A percentile compares a stretch with the other conserved stretches of the same genome.
phyloP scores from a whole-genome alignment of 2,113 vertebrate genomes.

The Brevimyrus niger region DNA sequence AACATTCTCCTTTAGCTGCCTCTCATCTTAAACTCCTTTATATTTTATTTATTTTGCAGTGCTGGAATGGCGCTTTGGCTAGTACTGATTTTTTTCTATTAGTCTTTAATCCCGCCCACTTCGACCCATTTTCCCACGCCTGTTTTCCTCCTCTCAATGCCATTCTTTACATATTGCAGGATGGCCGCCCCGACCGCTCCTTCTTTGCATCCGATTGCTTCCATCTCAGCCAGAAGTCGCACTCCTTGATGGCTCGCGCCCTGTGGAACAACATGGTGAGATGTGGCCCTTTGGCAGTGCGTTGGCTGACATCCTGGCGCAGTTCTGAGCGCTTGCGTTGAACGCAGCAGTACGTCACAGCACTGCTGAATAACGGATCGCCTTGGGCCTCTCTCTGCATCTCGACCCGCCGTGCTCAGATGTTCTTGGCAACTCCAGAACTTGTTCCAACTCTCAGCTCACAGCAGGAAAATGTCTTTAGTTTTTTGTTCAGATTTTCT shows the following conservation, averaged over 20 bases:
- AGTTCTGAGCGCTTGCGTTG: not conserved
- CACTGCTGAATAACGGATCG: not conserved
- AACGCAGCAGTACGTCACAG: not conserved
- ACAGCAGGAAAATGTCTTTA: not conserved
- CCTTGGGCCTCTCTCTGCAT: not conserved
- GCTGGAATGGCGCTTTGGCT: not conserved
- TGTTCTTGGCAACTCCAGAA: not conserved
- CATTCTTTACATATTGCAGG: slow-evolving; percentile 45
- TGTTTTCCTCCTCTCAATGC: not conserved
- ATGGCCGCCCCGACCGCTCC: slow-evolving; percentile 69
- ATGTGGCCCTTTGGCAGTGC: not conserved
- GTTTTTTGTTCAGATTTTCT: not conserved
- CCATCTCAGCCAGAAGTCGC: slow-evolving; percentile 77
- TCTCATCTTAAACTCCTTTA: not conserved
- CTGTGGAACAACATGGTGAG: slow-evolving; percentile 88
- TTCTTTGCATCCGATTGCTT: slow-evolving; percentile 84
- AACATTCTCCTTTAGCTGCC: not conserved
- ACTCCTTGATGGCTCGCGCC: slow-evolving; percentile 71
- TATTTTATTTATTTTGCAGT: not conserved
- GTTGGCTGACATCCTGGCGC: not conserved
- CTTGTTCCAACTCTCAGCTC: not conserved
- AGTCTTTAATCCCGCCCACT: not conserved
- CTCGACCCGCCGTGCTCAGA: not conserved
- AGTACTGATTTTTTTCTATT: not conserved
- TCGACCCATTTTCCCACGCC: not conserved